phyloP scores from a whole-genome alignment of 2,113 vertebrate genomes.

The Bufo gargarizans region DNA sequence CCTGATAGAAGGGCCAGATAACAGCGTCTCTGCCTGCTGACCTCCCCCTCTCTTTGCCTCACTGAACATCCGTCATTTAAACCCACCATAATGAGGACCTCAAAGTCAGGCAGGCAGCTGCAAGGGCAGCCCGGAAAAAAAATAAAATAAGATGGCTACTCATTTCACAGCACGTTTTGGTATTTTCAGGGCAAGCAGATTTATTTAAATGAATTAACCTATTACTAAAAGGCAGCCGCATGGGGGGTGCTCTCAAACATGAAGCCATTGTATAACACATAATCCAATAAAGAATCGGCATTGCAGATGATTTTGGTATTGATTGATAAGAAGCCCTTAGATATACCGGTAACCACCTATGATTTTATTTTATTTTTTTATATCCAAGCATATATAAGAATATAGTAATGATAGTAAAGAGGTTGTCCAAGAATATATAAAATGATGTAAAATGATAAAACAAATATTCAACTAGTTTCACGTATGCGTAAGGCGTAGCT shows the following conservation, averaged over 20 bases:
- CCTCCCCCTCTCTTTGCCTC: constrained; percentile 71
- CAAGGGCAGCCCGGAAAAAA: constrained; percentile 75
- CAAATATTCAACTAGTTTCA: no score
- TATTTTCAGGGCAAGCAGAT: constrained; percentile 67
- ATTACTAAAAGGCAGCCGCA: not conserved
- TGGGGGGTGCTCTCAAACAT: no score
- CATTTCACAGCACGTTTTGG: constrained; percentile 68
- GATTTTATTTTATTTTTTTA: no score
- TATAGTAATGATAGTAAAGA: no score
- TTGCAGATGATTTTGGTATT: not conserved
- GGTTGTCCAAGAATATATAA: no score
- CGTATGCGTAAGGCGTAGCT: no score
- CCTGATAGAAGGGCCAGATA: constrained; percentile 85
- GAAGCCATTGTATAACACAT: not conserved
- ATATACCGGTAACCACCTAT: not conserved
- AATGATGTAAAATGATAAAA: no score
- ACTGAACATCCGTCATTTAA: constrained; percentile 84
- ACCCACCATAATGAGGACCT: constrained; percentile 83
- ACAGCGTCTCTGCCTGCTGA: constrained; percentile 59
- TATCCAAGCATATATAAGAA: no score
- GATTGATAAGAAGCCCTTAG: constrained; percentile 1
- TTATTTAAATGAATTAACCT: constrained; percentile 32
- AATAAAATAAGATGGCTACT: constrained; percentile 61
- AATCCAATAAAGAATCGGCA: not conserved
- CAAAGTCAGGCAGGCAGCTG: constrained; percentile 79